phyloP scores from a whole-genome alignment of 2,888 invertebrate species.

The Megamerina dolium region DNA sequence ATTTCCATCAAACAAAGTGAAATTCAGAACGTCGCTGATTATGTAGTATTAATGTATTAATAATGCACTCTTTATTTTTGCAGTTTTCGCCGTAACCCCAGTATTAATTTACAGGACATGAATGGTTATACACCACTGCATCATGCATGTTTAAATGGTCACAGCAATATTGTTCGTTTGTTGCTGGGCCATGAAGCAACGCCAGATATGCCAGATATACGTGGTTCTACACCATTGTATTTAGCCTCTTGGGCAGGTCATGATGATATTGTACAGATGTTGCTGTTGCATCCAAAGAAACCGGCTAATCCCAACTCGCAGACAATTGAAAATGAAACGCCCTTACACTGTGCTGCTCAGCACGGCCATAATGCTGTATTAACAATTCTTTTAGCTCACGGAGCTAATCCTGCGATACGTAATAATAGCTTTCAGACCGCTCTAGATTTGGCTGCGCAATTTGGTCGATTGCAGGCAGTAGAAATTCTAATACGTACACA shows the following conservation, averaged over 20 bases:
- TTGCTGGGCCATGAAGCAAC: slow-evolving; percentile 74
- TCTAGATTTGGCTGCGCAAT: slow-evolving; percentile 88
- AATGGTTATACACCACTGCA: slow-evolving; percentile 91
- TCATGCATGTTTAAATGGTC: slow-evolving; percentile 88
- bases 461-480: slow-evolving; percentile 76
- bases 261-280: slow-evolving; percentile 75
- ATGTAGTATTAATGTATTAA: not conserved
- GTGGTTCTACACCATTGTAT: slow-evolving; percentile 90
- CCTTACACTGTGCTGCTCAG: slow-evolving; percentile 86
- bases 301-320: slow-evolving; percentile 76
- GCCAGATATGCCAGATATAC: slow-evolving; percentile 78
- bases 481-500: slow-evolving; percentile 74
- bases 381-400: slow-evolving; percentile 70
- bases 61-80: slow-evolving; percentile 24
- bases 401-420: slow-evolving; percentile 80
- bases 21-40: too few species aligned
- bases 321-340: slow-evolving; percentile 70
- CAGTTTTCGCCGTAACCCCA: slow-evolving; percentile 81
- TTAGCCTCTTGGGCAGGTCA: slow-evolving; percentile 92
- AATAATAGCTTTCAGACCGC: slow-evolving; percentile 86
- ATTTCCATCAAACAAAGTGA: too few species aligned
- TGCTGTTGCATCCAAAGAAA: slow-evolving; percentile 72
- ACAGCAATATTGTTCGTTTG: slow-evolving; percentile 80
- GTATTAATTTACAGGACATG: slow-evolving; percentile 86
- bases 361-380: slow-evolving; percentile 86